A percentile compares a stretch with the other conserved stretches of the same genome.
phyloP scores from a whole-genome alignment of 2,888 invertebrate genomes.

The Orthonevra nobilis region DNA sequence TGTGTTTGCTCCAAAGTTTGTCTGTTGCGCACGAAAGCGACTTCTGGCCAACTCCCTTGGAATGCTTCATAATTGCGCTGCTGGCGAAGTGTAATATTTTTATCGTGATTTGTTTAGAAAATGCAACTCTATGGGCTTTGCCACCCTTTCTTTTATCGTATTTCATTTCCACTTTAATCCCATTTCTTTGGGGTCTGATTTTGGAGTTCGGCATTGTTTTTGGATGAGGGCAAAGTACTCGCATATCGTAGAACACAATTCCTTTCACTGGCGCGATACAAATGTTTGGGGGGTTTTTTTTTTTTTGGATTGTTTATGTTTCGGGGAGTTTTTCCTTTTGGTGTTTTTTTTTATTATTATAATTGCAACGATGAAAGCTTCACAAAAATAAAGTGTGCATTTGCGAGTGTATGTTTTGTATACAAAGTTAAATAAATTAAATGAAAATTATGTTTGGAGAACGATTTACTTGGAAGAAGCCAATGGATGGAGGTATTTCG shows the following conservation, averaged over 20 bases:
- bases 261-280: conserved; percentile 29
- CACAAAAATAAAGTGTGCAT: neutral
- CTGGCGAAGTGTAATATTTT: conserved; percentile 36
- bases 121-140: conserved; percentile 32
- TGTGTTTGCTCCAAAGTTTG: conserved; percentile 1
- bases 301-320: no score
- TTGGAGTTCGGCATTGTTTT: conserved; percentile 1
- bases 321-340: no score
- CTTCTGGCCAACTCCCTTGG: conserved; percentile 4
- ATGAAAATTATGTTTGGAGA: neutral
- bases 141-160: neutral
- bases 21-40: conserved; percentile 8
- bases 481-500: neutral
- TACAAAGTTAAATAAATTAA: conserved; percentile 46
- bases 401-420: conserved; percentile 20
- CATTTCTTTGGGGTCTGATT: conserved; percentile 1
- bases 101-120: conserved; percentile 50
- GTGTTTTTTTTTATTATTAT: conserved; percentile 11
- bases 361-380: conserved; percentile 49
- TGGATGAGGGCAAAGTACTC: conserved; percentile 23
- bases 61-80: conserved; percentile 33
- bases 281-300: conserved; percentile 26
- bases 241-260: conserved; percentile 51
- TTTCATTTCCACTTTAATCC: neutral
- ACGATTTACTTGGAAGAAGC: no score